A percentile compares a stretch with the other conserved stretches of the same genome.
phyloP scores from a whole-genome alignment of 2,113 vertebrate species.

The Fregetta grallaria region DNA sequence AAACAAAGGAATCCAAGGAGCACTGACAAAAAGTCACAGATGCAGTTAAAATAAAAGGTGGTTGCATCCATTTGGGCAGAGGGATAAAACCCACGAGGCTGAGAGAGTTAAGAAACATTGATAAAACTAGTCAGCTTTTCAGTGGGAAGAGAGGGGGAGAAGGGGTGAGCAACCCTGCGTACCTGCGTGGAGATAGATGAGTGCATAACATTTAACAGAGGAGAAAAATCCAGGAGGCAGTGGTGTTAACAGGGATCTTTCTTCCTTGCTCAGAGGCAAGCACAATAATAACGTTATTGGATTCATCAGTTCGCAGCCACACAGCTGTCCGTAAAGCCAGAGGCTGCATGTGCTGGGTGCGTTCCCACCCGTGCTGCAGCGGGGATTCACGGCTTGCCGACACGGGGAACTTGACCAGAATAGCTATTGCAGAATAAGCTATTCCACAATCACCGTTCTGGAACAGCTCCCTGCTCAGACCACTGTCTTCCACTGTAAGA shows the following conservation, averaged over 20 bases:
- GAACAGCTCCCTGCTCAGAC: not conserved
- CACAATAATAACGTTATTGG: not conserved
- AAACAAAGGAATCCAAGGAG: not conserved
- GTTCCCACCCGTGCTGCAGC: not conserved
- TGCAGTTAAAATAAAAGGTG: not conserved
- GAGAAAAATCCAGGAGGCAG: not conserved
- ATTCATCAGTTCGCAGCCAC: not conserved
- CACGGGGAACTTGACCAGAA: not conserved
- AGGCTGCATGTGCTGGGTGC: not conserved
- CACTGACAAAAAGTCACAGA: not conserved
- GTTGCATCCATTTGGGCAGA: not conserved
- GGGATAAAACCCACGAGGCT: not conserved
- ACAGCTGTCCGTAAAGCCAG: fast-evolving
- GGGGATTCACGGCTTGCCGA: not conserved
- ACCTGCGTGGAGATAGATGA: not conserved
- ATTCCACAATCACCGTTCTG: not conserved
- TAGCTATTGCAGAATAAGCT: not conserved
- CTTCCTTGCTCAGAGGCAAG: not conserved
- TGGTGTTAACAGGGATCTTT: not conserved
- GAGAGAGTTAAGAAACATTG: not conserved
- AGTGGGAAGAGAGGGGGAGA: not conserved
- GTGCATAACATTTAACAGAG: fast-evolving
- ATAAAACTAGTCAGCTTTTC: not conserved
- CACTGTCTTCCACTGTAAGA: not conserved
- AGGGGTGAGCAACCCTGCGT: fast-evolving